Percentiles rank a stretch among this genome's conserved stretches.
Evolutionary conservation across 2,113 vertebrate species (phyloP).

Genomic region (Sylvietta virens): DNA sequence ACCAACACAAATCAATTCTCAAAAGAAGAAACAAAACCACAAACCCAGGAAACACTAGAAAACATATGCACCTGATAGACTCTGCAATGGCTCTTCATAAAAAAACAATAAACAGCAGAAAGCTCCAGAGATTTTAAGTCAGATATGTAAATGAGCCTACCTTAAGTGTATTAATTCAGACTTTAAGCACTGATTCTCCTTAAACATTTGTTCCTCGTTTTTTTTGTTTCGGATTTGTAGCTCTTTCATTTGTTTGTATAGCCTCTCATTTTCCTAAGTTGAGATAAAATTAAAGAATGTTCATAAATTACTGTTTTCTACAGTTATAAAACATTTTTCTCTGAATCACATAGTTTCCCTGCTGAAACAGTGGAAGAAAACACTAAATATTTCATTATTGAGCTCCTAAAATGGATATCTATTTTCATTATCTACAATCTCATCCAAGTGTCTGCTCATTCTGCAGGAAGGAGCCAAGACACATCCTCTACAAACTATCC

Average conservation of each 20-base stretch:
- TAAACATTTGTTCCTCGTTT: slow-evolving; percentile 88
- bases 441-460: neutral
- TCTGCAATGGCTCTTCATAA: neutral
- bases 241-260: slow-evolving; percentile 86
- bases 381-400: neutral
- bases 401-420: neutral
- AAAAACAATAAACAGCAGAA: neutral
- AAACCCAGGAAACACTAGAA: neutral
- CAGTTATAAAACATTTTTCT: neutral
- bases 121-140: neutral
- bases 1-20: neutral
- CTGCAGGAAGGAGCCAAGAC: neutral
- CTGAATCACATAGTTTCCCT: neutral
- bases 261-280: slow-evolving; percentile 88
- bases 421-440: neutral
- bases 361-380: neutral
- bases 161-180: slow-evolving; percentile 77
- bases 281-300: neutral
- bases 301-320: neutral
- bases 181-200: slow-evolving; percentile 85
- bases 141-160: slow-evolving; percentile 68
- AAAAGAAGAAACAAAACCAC: neutral
- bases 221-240: slow-evolving; percentile 83
- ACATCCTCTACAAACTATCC: neutral
- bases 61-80: neutral